Percentiles rank a stretch among this genome's conserved stretches.
Evolutionary conservation across 2,888 invertebrate genomes (phyloP).

Genomic region (Liodrosophila aerea): DNA sequence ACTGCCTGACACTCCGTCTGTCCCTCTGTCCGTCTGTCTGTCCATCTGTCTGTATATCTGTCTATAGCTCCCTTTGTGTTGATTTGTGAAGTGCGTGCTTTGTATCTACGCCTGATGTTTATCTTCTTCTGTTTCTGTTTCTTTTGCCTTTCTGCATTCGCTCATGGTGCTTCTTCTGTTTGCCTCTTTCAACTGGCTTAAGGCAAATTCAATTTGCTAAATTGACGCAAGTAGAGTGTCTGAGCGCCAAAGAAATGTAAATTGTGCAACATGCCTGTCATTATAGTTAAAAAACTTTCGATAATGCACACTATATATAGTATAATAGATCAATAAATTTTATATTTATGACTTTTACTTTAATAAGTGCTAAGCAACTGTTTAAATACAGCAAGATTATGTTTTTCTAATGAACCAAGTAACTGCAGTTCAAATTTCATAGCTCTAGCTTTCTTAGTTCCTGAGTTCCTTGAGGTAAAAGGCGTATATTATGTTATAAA

Average conservation of each 20-base stretch:
- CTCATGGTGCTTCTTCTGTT: constrained; percentile 21
- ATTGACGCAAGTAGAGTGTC: constrained; percentile 23
- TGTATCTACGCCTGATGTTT: constrained; percentile 26
- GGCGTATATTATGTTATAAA: too few relatives aligned
- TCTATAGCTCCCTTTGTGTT: constrained; percentile 40
- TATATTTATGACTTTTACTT: too few relatives aligned
- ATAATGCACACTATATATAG: too few relatives aligned
- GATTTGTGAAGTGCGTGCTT: constrained; percentile 38
- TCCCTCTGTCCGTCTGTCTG: constrained; percentile 8
- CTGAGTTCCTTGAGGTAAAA: neutral
- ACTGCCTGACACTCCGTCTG: neutral
- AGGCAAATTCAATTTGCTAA: constrained; percentile 51
- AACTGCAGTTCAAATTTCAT: neutral
- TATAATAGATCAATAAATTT: too few relatives aligned
- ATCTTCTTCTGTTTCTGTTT: constrained; percentile 20
- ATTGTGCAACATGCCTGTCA: too few relatives aligned
- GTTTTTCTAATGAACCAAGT: neutral
- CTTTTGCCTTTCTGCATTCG: neutral
- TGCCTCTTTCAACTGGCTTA: constrained; percentile 21
- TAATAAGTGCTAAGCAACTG: too few relatives aligned
- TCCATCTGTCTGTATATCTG: constrained; percentile 5
- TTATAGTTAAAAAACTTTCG: neutral
- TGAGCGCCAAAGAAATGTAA: too few relatives aligned
- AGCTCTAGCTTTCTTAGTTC: neutral
- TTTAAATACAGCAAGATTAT: too few relatives aligned